Evolutionary conservation across 2,888 invertebrate genomes (phyloP), one percentile per base, ranked within the genome.

Genomic region (Leucoma salicis): DNA sequence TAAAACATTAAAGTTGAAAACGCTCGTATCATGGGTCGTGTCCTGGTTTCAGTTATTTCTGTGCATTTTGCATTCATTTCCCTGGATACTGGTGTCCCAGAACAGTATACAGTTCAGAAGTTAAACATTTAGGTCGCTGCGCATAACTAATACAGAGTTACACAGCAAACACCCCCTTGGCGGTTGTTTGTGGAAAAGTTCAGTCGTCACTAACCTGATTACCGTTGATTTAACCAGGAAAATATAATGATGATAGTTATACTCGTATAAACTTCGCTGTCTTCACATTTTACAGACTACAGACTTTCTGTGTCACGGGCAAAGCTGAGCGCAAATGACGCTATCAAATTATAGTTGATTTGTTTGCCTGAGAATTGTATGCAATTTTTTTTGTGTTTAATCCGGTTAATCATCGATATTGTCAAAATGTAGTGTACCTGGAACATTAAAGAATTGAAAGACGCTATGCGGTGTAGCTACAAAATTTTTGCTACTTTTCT

Each of bases 31-130:
- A 13, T 34, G 35, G 25, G 14, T 3, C 31, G 33, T 49, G 24
- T 40, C 35, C 32, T 31, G 16, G n/a, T 27, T 27, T 27, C n/a
- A 10, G 1, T 27, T 7, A 31, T 46, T 50, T 35, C 51, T 34
- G 16, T 49, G 53, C 49, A 59, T 66, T 61, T 43, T 59, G 54
- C 56, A 69, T 66, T 69, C 58, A 69, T 69, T 67, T 69, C 69
- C 70, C 70, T 39, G 31, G 65, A 42, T 52, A 31, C 24, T 32
- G 15, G 31, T 34, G 38, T 40, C 42, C 42, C 47, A 48, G 45
- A 31, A 43, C 40, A 43, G 44, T 47, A 49, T 43, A 46, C 45
- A 27, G 44, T 48, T 42, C 21, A 41, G 33, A 49, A 49, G 46
- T 59, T 54, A 49, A 29, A 28, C 46, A 52, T 53, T 59, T 44